phyloP scores from a whole-genome alignment of 2,113 vertebrate species.

The Rhinoderma darwinii region DNA sequence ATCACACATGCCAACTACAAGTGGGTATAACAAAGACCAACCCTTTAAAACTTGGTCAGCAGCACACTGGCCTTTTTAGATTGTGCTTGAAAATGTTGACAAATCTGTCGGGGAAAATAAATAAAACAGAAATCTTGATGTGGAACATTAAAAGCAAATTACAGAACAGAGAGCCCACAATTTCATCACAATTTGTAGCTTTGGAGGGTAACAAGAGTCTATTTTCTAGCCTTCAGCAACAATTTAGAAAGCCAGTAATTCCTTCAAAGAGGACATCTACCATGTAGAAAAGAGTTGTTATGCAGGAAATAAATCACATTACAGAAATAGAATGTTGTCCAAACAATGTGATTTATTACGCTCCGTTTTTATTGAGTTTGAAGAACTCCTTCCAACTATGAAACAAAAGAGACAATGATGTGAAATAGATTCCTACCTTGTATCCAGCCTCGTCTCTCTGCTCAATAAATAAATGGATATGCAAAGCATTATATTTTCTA shows the following conservation, averaged over 20 bases:
- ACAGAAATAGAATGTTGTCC: slow-evolving; percentile 46
- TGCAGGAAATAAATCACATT: slow-evolving; percentile 44
- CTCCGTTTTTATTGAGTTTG: slow-evolving; percentile 26
- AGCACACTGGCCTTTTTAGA: not conserved
- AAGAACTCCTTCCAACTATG: slow-evolving; percentile 19
- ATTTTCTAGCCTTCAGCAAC: slow-evolving; percentile 45
- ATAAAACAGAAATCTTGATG: slow-evolving; percentile 26
- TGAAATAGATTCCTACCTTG: slow-evolving; percentile 1
- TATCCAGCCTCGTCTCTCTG: not conserved
- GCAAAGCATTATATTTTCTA: slow-evolving; percentile 18
- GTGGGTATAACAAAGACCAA: not conserved
- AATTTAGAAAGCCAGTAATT: slow-evolving; percentile 47
- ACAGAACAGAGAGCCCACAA: slow-evolving; percentile 26
- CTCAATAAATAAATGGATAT: slow-evolving; percentile 5
- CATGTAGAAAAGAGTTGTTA: slow-evolving; percentile 49
- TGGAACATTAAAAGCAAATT: slow-evolving; percentile 54
- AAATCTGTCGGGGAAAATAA: slow-evolving; percentile 44
- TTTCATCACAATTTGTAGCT: slow-evolving; percentile 50
- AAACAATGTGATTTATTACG: slow-evolving; percentile 45
- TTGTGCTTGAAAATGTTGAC: slow-evolving; percentile 66
- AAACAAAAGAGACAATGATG: slow-evolving; percentile 11
- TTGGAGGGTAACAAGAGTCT: slow-evolving; percentile 25
- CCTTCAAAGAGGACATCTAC: slow-evolving; percentile 37
- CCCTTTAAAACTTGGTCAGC: not conserved
- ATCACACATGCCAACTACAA: not conserved